Base-by-base conservation (phyloP, 2,888 invertebrate genomes). In the Drosophila falleni region DNA sequence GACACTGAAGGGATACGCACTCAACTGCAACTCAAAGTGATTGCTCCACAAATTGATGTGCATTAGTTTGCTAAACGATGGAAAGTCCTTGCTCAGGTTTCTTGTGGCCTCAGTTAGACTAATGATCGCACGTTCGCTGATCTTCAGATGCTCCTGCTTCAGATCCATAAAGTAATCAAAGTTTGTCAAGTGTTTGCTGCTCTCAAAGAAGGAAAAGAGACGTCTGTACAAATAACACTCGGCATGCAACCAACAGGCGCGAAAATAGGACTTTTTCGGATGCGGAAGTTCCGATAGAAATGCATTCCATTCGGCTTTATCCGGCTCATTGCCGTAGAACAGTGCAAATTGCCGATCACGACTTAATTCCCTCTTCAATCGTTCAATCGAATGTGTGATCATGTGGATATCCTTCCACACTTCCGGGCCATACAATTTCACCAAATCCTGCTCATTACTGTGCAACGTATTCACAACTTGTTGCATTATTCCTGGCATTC, bases 41-140 rank as follows among this genome's bases (percentile, higher is more conserved):
- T 95, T 99, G 0, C 98, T 97, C 99, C 99, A 99, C n/a, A 99
- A 93, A 87, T 96, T 95, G 19, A 96, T 91, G 95, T 96, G 91
- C 3, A 93, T 44, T 11, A 87, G 29, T 15, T 59, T 63, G 10
- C 56, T 65, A 3, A 90, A 90, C 0, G 60, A 55, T 0, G 79
- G 60, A 16, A 54, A 85, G n/a, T 16, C 53, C 16, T 60, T 71
- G 10, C 3, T 0, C 2, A 88, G 37, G 0, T 42, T 46, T 0
- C 78, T 49, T 0, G 86, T 80, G 19, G 83, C 83, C 29, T 10
- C 10, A 0, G 78, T 56, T 6, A 90, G 63, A 4, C 56, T 63
- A 1, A 65, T 49, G n/a, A 93, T 75, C 1, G 90, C 80, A 1
- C 77, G 71, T 0, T 63, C 71, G 15, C 90, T 89, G 29, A 82